These are phyloP conservation scores for Pimpla rufipes DNA, from an alignment of 2,888 invertebrate genomes.

Conservation along the genomic window DNA sequence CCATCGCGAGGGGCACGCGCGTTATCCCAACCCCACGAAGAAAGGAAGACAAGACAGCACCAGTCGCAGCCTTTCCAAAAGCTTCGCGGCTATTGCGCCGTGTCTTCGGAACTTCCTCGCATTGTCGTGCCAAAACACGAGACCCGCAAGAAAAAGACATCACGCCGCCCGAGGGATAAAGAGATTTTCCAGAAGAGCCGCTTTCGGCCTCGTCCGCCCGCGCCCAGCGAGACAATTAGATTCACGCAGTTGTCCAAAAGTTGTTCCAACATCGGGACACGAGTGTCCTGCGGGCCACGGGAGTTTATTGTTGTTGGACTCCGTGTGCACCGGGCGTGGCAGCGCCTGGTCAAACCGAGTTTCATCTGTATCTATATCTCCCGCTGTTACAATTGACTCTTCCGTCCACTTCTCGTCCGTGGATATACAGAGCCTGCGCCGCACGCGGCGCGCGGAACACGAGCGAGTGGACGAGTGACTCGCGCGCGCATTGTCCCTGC, in stretches of 20 bases:
- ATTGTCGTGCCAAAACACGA: constrained; percentile 48
- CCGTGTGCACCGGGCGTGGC: constrained; percentile 33
- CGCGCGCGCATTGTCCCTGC: constrained; percentile 50
- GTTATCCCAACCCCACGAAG: constrained; percentile 17
- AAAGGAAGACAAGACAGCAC: constrained; percentile 47
- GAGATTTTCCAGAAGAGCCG: constrained; percentile 65
- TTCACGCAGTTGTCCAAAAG: constrained; percentile 78
- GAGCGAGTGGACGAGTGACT: constrained; percentile 25
- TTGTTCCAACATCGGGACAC: constrained; percentile 76
- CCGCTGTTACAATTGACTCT: constrained; percentile 54
- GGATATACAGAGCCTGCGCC: constrained; percentile 22
- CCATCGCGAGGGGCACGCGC: constrained; percentile 41
- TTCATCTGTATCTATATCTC: constrained; percentile 38
- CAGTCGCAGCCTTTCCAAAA: not conserved
- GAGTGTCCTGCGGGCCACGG: constrained; percentile 25
- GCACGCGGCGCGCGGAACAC: constrained; percentile 8
- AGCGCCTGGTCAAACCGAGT: constrained; percentile 42
- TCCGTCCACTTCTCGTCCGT: constrained; percentile 3
- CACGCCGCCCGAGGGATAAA: constrained; percentile 68
- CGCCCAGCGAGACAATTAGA: constrained; percentile 77
- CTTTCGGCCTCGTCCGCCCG: not conserved
- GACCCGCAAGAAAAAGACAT: constrained; percentile 71
- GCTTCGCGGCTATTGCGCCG: constrained; percentile 1
- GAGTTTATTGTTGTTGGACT: constrained; percentile 50
- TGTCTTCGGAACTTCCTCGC: constrained; percentile 31